Evolutionary conservation across 2,113 vertebrate species (phyloP), one percentile per base, ranked within the genome.

Genomic region (Python bivittatus): DNA sequence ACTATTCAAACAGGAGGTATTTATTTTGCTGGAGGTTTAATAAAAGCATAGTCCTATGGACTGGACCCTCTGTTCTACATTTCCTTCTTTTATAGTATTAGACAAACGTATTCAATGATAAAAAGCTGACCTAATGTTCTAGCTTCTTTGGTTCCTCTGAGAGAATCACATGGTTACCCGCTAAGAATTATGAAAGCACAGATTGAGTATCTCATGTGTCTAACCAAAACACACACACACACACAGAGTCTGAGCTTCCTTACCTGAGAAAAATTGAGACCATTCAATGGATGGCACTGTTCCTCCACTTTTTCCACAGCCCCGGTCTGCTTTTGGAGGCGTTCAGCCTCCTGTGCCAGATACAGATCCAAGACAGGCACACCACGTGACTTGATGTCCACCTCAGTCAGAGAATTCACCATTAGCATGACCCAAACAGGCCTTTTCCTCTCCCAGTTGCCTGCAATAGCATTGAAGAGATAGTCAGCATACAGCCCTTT

Each of bases 381-480:
- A 0, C 99, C 98, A 3, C 98, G 95, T 0, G 98, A 98, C 95
- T 98, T 99, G 72, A 99, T 98, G 92, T 98, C 98, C 2, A 97
- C 98, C 95, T 99, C 98, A 0, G 98, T 99, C 94, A 99, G 93
- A 1, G 98, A 99, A 94, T 98, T 99, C 95, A 99, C 98, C 98
- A 98, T 99, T 92, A 99, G 96, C 98, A 99, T 99, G 94, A 99
- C 98, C 99, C 98, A 99, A 17, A 99, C 97, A 0, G 98, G 98
- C 33, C 98, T 98, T 96, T 99, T 99, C 92, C 97, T 94, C 94
- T 99, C 98, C 98, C 98, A 99, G 97, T 98, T 99, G 25, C 99
- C 98, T 0, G 98, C 98, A 15, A 99, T 99, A 93, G 98, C 98
- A 0, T 98, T 99, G 96, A 99, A 99, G 92, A 99, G 98, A 95